These are phyloP conservation scores for Hippocampus barbouri DNA, from an alignment of 2,113 vertebrate species.

Conservation along the genomic window DNA sequence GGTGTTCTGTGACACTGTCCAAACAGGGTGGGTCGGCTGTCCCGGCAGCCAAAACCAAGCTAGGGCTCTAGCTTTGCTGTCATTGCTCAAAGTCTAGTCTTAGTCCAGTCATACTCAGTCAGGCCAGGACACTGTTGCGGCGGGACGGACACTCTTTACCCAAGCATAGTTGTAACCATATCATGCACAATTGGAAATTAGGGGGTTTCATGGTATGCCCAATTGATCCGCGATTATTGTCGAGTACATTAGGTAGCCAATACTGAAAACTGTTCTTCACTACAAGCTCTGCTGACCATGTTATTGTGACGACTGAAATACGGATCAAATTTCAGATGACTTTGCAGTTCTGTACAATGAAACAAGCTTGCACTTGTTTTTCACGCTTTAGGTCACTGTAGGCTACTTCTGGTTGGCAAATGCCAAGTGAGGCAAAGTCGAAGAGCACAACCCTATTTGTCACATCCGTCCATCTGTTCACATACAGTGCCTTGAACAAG, in stretches of 20 bases:
- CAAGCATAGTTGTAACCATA: not conserved
- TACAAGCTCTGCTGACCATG: not conserved
- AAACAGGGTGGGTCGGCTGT: slow-evolving; percentile 46
- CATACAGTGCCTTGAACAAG: too few species aligned
- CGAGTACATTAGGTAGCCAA: not conserved
- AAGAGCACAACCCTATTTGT: not conserved
- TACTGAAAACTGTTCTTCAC: not conserved
- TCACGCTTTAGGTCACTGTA: not conserved
- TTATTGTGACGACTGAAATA: not conserved
- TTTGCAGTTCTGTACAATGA: not conserved
- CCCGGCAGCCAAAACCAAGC: slow-evolving; percentile 58
- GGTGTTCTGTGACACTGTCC: slow-evolving; percentile 41
- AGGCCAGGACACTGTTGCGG: slow-evolving; percentile 18
- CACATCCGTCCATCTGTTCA: not conserved
- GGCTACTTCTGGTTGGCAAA: not conserved
- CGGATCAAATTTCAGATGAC: not conserved
- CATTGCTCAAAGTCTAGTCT: slow-evolving; percentile 60
- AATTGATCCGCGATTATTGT: not conserved
- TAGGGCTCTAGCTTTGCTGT: slow-evolving; percentile 53
- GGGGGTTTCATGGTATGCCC: not conserved
- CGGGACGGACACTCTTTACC: not conserved
- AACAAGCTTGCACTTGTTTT: not conserved
- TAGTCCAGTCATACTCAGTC: slow-evolving; percentile 52
- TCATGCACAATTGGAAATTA: not conserved
- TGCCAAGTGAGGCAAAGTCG: not conserved